These are phyloP conservation scores for Argyrosomus japonicus DNA, from an alignment of 2,113 vertebrate genomes.

Conservation along the genomic window DNA sequence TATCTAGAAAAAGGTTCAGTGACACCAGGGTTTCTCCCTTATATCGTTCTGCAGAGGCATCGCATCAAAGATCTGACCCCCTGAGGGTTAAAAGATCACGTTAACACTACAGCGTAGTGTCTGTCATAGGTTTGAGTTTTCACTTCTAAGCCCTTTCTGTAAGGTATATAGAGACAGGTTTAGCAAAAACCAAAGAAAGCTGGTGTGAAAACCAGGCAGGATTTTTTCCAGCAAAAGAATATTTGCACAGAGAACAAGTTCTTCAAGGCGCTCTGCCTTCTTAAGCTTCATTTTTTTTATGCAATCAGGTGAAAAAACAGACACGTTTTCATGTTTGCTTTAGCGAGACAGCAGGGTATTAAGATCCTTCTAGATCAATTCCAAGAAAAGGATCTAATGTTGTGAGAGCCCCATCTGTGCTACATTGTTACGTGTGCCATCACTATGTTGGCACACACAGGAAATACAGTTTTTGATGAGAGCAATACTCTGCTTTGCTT, in stretches of 20 bases:
- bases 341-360: slow-evolving; percentile 32
- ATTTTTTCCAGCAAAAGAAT: not conserved
- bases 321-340: not conserved
- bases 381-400: slow-evolving; percentile 29
- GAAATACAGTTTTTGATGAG: not conserved
- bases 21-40: not conserved
- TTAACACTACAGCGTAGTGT: not conserved
- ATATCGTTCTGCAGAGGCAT: not conserved
- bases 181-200: not conserved
- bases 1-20: not conserved
- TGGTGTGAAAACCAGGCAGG: not conserved
- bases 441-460: not conserved
- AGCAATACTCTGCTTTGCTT: not conserved
- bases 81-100: not conserved
- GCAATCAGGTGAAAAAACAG: not conserved
- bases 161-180: not conserved
- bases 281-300: slow-evolving; percentile 3
- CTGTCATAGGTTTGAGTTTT: too few species aligned
- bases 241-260: not conserved
- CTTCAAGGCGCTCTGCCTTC: not conserved
- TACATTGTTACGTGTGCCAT: slow-evolving; percentile 7
- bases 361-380: slow-evolving; percentile 26
- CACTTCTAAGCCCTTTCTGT: not conserved
- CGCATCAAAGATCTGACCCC: not conserved
- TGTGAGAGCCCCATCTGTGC: slow-evolving; percentile 32